Evolutionary conservation across 2,797 vertebrate species (phyloP).

Genomic region (Anabacerthia variegaticeps): DNA sequence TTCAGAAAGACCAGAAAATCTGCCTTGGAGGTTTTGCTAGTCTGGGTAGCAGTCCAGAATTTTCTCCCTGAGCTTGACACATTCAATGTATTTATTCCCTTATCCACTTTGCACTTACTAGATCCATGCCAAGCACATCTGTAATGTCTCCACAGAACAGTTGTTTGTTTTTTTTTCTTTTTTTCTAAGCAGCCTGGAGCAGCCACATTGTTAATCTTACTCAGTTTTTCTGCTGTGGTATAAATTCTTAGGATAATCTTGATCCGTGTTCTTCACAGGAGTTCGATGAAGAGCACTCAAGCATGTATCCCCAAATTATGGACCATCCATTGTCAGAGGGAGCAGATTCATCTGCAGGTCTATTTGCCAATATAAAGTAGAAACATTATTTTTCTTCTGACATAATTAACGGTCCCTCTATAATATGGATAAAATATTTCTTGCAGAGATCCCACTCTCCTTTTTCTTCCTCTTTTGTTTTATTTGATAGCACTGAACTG

Average conservation of each 20-base stretch:
- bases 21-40: neutral
- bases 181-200: neutral
- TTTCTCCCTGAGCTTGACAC: neutral
- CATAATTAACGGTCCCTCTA: neutral
- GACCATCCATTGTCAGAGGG: neutral
- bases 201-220: neutral
- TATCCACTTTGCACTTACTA: neutral
- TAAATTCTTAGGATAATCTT: conserved; percentile 21
- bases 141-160: neutral
- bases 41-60: neutral
- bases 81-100: neutral
- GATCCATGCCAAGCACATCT: neutral
- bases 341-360: neutral
- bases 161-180: neutral
- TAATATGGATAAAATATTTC: neutral
- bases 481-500: neutral
- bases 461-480: neutral
- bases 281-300: neutral
- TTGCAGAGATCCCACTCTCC: neutral
- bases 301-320: neutral
- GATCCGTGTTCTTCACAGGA: neutral
- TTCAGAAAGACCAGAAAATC: neutral
- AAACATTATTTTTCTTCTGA: conserved; percentile 26
- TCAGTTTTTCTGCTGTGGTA: neutral
- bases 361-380: neutral